Base-by-base conservation (phyloP, 2,797 vertebrate species). In the Schizopygopsis pylzovi region DNA sequence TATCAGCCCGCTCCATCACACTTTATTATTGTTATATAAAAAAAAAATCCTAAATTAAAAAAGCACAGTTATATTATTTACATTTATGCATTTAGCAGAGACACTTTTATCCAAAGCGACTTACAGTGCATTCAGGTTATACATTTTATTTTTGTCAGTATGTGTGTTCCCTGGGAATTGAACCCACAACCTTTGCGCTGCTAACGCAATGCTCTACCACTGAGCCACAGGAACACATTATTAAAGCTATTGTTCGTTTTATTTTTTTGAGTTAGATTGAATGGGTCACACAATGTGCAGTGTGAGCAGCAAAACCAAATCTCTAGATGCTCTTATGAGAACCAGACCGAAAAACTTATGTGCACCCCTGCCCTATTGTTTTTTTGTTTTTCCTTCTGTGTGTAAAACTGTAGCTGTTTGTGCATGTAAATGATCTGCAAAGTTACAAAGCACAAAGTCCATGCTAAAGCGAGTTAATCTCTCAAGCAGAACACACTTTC, bases 361-460 rank as follows among this genome's bases (percentile, higher is more conserved):
- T 25, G 59, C 59, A 61, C 10, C 56, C 22, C n/a, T 12, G 56
- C 56, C 56, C 41, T 45, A 72, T 72, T 72, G 22, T 6, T 72
- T 70, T 67, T 67, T 39, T 71, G 11, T 13, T 45, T 72, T 72
- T 72, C 22, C 22, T 8, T 72, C 13, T 45, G 1, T 25, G 70
- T 71, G 68, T 43, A 72, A 37, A 67, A 9, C 6, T 9, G n/a
- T 72, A 72, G 43, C 71, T 47, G 71, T 73, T 45, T 73, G n/a
- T 73, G 43, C 3, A 16, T 70, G 67, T 47, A 47, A 28, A 47
- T 28, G n/a, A 73, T 47, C n/a, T 9, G n/a, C n/a, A 4, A 47
- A 16, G 43, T 73, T 73, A 73, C 71, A 28, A 73, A 73, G n/a
- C 43, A 28, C 70, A 45, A 72, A 72, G 22, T 25, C 22, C 39